Percentiles rank a stretch among this genome's conserved stretches.
Evolutionary conservation across 1,140 invertebrate genomes (phyloP).

Genomic region (Drosophila athabasca): DNA sequence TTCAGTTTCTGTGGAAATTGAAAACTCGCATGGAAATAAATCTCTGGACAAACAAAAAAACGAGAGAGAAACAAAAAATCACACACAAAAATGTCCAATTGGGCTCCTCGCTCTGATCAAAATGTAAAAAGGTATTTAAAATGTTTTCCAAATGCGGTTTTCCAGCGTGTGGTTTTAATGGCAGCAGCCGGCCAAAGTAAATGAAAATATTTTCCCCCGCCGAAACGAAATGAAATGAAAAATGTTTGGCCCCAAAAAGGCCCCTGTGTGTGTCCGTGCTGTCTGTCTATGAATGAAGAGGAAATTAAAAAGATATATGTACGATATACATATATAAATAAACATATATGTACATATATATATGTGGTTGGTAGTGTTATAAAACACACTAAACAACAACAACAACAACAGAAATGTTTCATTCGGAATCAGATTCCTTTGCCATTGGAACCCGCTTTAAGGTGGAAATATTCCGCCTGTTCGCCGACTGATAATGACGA

Average conservation of each 20-base stretch:
- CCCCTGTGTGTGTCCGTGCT: background rate
- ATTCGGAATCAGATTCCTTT: too few species aligned
- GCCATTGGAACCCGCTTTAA: too few species aligned
- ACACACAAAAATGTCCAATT: slow-evolving; percentile 42
- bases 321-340: too few species aligned
- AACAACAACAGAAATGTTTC: too few species aligned
- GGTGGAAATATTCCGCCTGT: too few species aligned
- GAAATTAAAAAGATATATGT: slow-evolving; percentile 28
- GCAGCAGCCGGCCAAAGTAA: slow-evolving; percentile 59
- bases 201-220: slow-evolving; percentile 59
- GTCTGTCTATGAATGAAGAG: too few species aligned
- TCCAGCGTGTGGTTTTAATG: slow-evolving; percentile 55
- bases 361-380: too few species aligned
- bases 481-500: too few species aligned
- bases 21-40: slow-evolving; percentile 75
- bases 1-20: slow-evolving; percentile 43
- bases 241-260: slow-evolving; percentile 4
- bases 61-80: slow-evolving; percentile 47
- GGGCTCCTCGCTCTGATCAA: slow-evolving; percentile 57
- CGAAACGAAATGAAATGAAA: slow-evolving; percentile 31
- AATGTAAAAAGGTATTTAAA: slow-evolving; percentile 80
- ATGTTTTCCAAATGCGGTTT: slow-evolving; percentile 74
- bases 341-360: background rate
- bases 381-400: too few species aligned
- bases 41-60: slow-evolving; percentile 61